phyloP scores from a whole-genome alignment of 2,888 invertebrate genomes.

The Tetranychus piercei region DNA sequence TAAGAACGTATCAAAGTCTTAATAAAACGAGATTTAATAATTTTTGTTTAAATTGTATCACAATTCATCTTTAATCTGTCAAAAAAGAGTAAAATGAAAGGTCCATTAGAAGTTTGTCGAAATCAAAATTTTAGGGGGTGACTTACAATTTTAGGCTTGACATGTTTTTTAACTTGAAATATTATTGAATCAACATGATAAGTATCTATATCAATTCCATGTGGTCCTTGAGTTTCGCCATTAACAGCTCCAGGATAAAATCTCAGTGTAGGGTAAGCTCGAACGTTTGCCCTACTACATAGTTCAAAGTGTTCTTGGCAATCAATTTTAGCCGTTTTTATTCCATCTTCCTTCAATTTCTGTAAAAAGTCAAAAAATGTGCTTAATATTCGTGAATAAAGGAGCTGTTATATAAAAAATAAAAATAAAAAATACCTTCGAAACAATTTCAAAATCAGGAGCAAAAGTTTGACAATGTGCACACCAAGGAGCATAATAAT shows the following conservation, averaged over 20 bases:
- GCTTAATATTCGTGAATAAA: too few species aligned
- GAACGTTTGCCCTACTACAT: conserved; percentile 42
- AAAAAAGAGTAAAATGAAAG: background rate
- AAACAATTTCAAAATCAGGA: conserved; percentile 47
- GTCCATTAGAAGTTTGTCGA: background rate
- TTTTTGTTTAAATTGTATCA: background rate
- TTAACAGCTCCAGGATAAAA: conserved; percentile 39
- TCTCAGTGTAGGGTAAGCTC: conserved; percentile 48
- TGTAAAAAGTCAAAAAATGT: background rate
- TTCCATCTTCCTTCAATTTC: conserved; percentile 29
- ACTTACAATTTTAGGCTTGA: background rate
- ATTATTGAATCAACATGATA: background rate
- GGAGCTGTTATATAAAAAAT: background rate
- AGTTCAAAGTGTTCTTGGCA: conserved; percentile 43
- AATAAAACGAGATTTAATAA: too few species aligned
- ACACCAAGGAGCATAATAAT: conserved; percentile 40
- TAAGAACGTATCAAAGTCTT: too few species aligned
- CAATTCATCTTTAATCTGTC: background rate
- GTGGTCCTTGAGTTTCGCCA: background rate
- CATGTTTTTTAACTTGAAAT: background rate
- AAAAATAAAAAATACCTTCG: conserved; percentile 37
- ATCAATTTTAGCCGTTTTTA: conserved; percentile 47
- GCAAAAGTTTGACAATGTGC: conserved; percentile 40
- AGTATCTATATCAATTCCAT: background rate
- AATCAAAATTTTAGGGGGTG: background rate